Conservation (phyloP, 2,797 vertebrate genomes). For the Sphaeramia orbicularis region DNA sequence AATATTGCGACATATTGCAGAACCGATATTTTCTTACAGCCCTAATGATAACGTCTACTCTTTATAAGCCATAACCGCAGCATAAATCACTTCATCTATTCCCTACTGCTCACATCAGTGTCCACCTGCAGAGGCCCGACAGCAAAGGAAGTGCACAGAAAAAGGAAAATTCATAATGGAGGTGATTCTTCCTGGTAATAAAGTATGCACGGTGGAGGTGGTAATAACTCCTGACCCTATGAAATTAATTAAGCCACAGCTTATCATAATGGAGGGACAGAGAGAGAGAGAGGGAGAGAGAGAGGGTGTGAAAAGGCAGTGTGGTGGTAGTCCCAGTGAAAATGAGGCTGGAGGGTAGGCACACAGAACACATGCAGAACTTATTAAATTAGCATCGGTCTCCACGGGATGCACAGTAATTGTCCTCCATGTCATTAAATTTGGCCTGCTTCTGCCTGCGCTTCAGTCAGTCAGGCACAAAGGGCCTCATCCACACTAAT, state of each 20-base stretch:
- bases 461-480: slow-evolving; percentile 27
- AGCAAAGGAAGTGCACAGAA: slow-evolving; percentile 31
- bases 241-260: slow-evolving; percentile 85
- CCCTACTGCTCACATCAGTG: not conserved
- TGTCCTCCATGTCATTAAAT: slow-evolving; percentile 83
- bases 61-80: slow-evolving; percentile 1
- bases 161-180: slow-evolving; percentile 61
- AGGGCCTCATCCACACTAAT: slow-evolving; percentile 6
- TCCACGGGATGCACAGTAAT: slow-evolving; percentile 78
- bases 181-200: slow-evolving; percentile 68
- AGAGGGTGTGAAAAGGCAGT: slow-evolving; percentile 49
- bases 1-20: too few relatives aligned
- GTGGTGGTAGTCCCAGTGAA: slow-evolving; percentile 69
- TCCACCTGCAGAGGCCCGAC: slow-evolving; percentile 20
- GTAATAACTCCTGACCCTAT: slow-evolving; percentile 85
- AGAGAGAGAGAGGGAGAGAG: slow-evolving; percentile 20
- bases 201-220: slow-evolving; percentile 67
- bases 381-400: slow-evolving; percentile 85
- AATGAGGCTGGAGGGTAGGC: slow-evolving; percentile 73
- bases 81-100: slow-evolving; percentile 4
- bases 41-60: not conserved
- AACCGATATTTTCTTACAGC: too few relatives aligned
- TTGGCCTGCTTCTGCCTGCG: slow-evolving; percentile 62
- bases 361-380: slow-evolving; percentile 67
- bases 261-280: slow-evolving; percentile 71